Conservation (phyloP, 2,113 vertebrate genomes). For the Pavo muticus region DNA sequence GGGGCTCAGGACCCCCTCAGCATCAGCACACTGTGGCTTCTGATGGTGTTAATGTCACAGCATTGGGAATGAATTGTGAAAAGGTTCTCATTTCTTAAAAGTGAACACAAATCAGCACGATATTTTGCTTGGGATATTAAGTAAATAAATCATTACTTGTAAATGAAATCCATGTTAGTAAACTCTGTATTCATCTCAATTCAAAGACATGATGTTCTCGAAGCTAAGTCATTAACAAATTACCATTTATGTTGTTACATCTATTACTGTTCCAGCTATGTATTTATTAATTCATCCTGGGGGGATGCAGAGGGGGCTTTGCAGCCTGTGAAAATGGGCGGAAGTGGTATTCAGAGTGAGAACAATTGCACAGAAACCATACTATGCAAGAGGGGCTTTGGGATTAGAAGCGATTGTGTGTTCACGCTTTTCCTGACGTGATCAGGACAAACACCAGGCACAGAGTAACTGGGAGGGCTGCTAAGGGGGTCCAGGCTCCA, state of each 20-base stretch:
- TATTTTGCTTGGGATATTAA: neutral
- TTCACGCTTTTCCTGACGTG: slow-evolving; percentile 47
- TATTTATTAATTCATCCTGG: neutral
- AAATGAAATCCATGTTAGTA: neutral
- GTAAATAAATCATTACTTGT: neutral
- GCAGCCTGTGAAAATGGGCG: slow-evolving; percentile 7
- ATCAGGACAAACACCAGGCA: slow-evolving; percentile 31
- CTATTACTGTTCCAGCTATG: neutral
- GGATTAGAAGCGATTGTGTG: slow-evolving; percentile 64
- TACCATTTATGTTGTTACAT: neutral
- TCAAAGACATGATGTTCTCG: neutral
- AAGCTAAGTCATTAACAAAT: neutral
- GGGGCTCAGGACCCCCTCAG: neutral
- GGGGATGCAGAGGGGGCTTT: neutral
- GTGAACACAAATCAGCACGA: neutral
- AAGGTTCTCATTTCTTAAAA: neutral
- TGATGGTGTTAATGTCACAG: neutral
- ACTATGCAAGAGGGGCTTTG: slow-evolving; percentile 35
- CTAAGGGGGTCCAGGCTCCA: neutral
- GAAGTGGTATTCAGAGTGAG: slow-evolving; percentile 49
- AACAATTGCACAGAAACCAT: slow-evolving; percentile 49
- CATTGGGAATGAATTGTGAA: neutral
- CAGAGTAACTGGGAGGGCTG: neutral
- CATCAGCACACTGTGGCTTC: neutral
- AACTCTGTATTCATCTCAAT: neutral